Percentiles rank a stretch among this genome's conserved stretches.
Conservation (phyloP, 2,797 vertebrate species). For the Trematomus bernacchii region DNA sequence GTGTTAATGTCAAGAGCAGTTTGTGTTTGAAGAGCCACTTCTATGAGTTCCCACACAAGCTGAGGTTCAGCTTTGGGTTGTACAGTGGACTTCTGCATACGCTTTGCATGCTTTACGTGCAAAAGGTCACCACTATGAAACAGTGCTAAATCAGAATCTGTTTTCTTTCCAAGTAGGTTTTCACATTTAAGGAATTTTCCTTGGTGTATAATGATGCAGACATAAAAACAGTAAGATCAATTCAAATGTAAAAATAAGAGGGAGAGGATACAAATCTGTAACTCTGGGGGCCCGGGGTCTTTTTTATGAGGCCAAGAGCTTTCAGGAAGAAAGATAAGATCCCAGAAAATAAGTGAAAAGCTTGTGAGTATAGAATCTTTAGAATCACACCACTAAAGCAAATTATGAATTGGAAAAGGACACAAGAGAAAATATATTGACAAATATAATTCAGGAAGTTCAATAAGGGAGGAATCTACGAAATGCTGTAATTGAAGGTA, state of each 20-base stretch:
- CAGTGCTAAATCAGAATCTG: neutral
- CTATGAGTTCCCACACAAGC: conserved; percentile 26
- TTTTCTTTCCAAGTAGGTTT: too few species aligned
- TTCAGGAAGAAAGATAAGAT: neutral
- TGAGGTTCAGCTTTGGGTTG: conserved; percentile 36
- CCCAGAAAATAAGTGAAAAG: conserved; percentile 1
- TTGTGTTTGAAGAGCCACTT: conserved; percentile 47
- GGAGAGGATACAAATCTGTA: too few species aligned
- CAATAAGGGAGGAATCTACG: neutral
- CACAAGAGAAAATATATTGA: neutral
- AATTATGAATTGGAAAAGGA: conserved; percentile 29
- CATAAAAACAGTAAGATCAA: too few species aligned
- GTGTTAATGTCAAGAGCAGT: conserved; percentile 62
- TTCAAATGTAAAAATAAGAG: too few species aligned
- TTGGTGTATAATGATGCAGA: too few species aligned
- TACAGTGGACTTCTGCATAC: conserved; percentile 1
- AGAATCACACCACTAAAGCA: conserved; percentile 2
- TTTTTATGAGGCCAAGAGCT: too few species aligned
- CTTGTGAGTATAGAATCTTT: conserved; percentile 6
- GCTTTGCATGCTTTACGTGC: conserved; percentile 7
- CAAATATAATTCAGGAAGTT: neutral
- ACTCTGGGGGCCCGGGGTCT: too few species aligned
- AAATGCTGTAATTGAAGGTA: neutral
- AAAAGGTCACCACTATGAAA: conserved; percentile 9
- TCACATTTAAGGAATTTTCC: too few species aligned